Evolutionary conservation across 1,140 invertebrate species (phyloP).

Genomic region (Atta colombica): DNA sequence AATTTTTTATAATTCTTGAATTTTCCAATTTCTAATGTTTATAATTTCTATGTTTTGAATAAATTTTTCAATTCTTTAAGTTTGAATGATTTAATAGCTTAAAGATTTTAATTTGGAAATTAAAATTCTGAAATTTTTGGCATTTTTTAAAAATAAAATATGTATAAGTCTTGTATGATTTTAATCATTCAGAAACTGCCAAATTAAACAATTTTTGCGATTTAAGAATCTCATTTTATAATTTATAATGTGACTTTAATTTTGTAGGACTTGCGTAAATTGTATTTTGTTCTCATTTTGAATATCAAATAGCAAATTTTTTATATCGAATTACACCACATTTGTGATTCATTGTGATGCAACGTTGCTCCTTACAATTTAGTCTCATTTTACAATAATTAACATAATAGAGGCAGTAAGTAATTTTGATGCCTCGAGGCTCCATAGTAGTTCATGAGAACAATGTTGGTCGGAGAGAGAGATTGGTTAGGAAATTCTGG

Average conservation of each 20-base stretch:
- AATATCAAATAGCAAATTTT: background rate
- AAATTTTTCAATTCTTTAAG: background rate
- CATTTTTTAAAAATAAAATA: background rate
- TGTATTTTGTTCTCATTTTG: background rate
- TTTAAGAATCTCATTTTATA: background rate
- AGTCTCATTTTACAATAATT: constrained; percentile 44
- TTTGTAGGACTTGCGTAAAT: background rate
- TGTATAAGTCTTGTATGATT: background rate
- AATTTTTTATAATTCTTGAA: background rate
- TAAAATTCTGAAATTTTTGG: background rate
- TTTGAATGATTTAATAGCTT: background rate
- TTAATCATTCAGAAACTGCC: background rate
- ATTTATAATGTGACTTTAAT: background rate
- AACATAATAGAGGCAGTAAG: constrained; percentile 36
- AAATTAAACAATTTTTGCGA: background rate
- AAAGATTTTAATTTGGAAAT: background rate
- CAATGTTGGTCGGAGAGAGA: background rate
- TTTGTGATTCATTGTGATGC: background rate
- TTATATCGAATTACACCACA: background rate
- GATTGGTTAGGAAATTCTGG: constrained; percentile 19
- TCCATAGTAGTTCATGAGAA: constrained; percentile 3
- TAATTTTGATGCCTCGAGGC: constrained; percentile 40
- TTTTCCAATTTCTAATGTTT: background rate
- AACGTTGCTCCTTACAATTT: background rate
- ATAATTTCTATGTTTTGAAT: background rate